Conservation (phyloP, 2,113 vertebrate species). For the Cinclus mexicanus region DNA sequence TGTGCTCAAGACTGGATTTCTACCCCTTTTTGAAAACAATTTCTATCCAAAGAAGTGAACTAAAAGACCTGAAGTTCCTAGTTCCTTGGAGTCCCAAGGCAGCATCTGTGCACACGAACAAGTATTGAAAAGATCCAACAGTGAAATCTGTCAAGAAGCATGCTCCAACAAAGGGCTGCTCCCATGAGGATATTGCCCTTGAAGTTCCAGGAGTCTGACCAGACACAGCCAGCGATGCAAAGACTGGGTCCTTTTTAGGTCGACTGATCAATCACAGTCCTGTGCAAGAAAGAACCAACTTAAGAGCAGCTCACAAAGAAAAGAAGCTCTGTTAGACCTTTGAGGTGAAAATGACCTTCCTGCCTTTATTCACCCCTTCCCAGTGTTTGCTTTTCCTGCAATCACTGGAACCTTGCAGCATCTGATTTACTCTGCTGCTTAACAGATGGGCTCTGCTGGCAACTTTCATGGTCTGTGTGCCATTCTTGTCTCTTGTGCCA, state of each 20-base stretch:
- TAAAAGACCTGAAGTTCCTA: not conserved
- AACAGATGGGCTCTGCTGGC: constrained; percentile 56
- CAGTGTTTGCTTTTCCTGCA: not conserved
- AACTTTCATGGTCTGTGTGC: not conserved
- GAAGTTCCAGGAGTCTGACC: not conserved
- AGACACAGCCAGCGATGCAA: not conserved
- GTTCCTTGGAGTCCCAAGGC: accelerated
- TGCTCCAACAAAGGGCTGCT: not conserved
- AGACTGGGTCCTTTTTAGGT: not conserved
- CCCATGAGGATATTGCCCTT: not conserved
- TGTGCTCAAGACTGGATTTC: not conserved
- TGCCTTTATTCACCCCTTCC: not conserved
- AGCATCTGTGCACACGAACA: accelerated
- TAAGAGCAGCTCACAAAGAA: not conserved
- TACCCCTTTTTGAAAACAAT: not conserved
- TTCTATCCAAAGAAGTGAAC: not conserved
- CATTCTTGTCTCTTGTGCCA: not conserved
- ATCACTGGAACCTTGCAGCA: not conserved
- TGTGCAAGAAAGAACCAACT: not conserved
- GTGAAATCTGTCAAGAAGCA: not conserved
- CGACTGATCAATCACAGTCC: not conserved
- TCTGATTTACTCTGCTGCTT: constrained; percentile 15
- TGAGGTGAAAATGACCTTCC: constrained; percentile 16
- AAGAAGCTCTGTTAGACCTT: not conserved
- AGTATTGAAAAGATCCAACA: not conserved